Evolutionary conservation across 2,113 vertebrate species (phyloP).

Genomic region (Chitala chitala): DNA sequence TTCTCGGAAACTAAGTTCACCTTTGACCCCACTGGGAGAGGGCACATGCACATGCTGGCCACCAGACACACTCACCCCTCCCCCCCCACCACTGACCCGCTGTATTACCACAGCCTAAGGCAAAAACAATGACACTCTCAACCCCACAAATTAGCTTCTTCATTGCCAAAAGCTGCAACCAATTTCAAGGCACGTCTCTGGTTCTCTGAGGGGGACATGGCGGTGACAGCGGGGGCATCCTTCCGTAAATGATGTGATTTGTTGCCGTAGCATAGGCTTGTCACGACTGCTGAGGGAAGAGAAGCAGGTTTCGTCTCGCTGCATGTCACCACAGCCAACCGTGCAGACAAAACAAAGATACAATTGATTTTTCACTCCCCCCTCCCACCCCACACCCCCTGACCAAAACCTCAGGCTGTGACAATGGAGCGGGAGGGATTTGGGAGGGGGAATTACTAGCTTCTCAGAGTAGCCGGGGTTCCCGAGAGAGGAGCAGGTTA

Average conservation of each 20-base stretch:
- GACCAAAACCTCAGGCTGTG: neutral
- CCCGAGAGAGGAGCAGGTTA: neutral
- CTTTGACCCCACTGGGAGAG: conserved; percentile 15
- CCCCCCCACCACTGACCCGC: neutral
- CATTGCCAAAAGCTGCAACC: neutral
- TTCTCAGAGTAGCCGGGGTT: neutral
- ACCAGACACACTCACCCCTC: conserved; percentile 15
- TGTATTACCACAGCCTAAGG: neutral
- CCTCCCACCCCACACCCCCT: neutral
- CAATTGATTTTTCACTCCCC: neutral
- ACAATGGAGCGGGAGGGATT: too few relatives aligned
- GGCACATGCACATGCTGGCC: neutral
- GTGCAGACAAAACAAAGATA: neutral
- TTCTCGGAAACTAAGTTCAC: conserved; percentile 21
- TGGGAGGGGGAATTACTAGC: neutral
- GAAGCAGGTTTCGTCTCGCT: neutral
- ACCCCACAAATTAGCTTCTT: neutral
- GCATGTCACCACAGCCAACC: neutral
- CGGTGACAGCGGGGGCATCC: neutral
- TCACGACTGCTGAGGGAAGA: neutral
- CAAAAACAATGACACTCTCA: neutral
- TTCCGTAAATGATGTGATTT: conserved; percentile 15
- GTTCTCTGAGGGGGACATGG: too few relatives aligned
- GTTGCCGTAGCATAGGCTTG: conserved; percentile 7
- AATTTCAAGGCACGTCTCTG: neutral